These are phyloP conservation scores for Tribolium castaneum DNA, from an alignment of 1,140 invertebrate species.

Conservation along the genomic window DNA sequence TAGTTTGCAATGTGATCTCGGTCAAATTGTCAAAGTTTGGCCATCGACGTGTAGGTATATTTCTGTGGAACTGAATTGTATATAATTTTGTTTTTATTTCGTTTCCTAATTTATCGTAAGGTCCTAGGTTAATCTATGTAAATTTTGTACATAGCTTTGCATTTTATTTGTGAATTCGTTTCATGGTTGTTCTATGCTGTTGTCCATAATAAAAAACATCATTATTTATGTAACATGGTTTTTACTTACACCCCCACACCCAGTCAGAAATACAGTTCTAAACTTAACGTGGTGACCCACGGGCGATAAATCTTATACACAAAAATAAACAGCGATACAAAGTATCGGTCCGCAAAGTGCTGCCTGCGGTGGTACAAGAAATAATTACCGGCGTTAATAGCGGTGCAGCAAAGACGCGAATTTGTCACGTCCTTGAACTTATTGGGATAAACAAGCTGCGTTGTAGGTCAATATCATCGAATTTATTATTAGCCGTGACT, in stretches of 20 bases:
- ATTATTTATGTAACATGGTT: conserved; percentile 28
- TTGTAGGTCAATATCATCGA: conserved; percentile 34
- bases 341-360: background rate
- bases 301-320: background rate
- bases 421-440: conserved; percentile 10
- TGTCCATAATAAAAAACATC: conserved; percentile 40
- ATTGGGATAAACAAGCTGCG: conserved; percentile 4
- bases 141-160: conserved; percentile 44
- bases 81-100: conserved; percentile 38
- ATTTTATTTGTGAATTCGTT: conserved; percentile 34
- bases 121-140: conserved; percentile 32
- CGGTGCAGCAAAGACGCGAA: background rate
- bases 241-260: conserved; percentile 7
- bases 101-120: conserved; percentile 38
- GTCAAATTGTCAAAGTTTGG: conserved; percentile 26
- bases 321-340: background rate
- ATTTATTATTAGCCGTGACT: conserved; percentile 8
- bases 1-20: conserved; percentile 41
- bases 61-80: conserved; percentile 37
- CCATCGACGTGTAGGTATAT: conserved; percentile 27
- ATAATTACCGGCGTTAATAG: background rate
- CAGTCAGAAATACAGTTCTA: background rate
- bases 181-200: conserved; percentile 41
- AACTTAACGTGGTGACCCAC: conserved; percentile 11
- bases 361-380: background rate